A percentile compares a stretch with the other conserved stretches of the same genome.
Evolutionary conservation across 2,797 vertebrate species (phyloP).

Genomic region (Eulemur albifrons): DNA sequence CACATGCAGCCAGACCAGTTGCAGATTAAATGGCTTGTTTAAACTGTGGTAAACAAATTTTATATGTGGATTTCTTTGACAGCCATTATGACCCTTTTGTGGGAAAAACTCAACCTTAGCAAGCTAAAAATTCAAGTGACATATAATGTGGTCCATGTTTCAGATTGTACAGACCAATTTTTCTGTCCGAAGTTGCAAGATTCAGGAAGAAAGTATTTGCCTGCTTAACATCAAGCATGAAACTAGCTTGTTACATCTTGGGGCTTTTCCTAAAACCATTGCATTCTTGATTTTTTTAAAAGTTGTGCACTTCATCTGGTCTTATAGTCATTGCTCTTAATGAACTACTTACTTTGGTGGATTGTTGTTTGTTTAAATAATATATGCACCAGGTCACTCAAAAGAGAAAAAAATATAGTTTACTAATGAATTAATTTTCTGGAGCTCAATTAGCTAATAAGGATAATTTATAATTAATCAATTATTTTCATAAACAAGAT

Average conservation of each 20-base stretch:
- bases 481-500: not conserved
- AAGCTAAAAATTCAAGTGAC: conserved; percentile 54
- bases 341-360: not conserved
- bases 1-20: not conserved
- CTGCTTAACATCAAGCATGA: not conserved
- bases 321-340: not conserved
- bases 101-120: conserved; percentile 47
- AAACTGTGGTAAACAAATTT: conserved; percentile 47
- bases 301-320: not conserved
- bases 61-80: conserved; percentile 61
- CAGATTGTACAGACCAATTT: not conserved
- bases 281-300: not conserved
- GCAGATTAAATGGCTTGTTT: conserved; percentile 57
- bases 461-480: not conserved
- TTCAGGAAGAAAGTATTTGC: not conserved
- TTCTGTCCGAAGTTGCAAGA: conserved; percentile 10
- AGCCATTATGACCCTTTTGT: conserved; percentile 40
- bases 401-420: conserved; percentile 11
- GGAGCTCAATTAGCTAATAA: not conserved
- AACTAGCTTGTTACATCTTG: not conserved
- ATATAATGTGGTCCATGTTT: conserved; percentile 54
- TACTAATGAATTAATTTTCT: conserved; percentile 3
- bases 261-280: not conserved
- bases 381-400: not conserved
- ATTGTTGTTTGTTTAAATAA: conserved; percentile 12